phyloP scores from a whole-genome alignment of 2,113 vertebrate species.

The Atherinomorus stipes region DNA sequence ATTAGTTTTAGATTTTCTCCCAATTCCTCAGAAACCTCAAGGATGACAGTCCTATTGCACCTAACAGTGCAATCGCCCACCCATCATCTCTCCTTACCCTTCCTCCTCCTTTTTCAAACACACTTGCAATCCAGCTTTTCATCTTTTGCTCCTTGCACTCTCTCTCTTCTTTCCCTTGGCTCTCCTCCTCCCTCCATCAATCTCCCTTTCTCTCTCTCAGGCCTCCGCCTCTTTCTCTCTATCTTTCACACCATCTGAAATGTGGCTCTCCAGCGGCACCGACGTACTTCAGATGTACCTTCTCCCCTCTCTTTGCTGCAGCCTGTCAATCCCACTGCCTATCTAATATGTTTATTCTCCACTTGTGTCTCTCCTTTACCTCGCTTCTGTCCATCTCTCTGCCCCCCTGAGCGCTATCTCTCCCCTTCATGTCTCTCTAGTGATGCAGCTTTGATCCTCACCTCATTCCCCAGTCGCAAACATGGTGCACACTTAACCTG shows the following conservation, averaged over 20 bases:
- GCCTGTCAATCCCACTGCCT: constrained; percentile 34
- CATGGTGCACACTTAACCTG: constrained; percentile 31
- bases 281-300: constrained; percentile 51
- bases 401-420: neutral
- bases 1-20: constrained; percentile 49
- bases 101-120: constrained; percentile 38
- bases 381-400: constrained; percentile 48
- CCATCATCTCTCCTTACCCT: constrained; percentile 41
- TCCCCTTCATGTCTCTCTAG: constrained; percentile 29
- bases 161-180: constrained; percentile 36
- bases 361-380: constrained; percentile 49
- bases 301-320: constrained; percentile 1
- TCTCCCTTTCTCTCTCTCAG: constrained; percentile 48
- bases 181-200: constrained; percentile 48
- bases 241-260: constrained; percentile 60
- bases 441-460: constrained; percentile 67
- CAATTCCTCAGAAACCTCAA: constrained; percentile 45
- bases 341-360: constrained; percentile 54
- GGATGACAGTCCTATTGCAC: constrained; percentile 60
- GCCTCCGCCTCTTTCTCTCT: constrained; percentile 38
- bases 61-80: constrained; percentile 60
- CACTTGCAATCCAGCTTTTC: constrained; percentile 58
- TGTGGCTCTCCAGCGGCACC: constrained; percentile 53
- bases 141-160: constrained; percentile 49
- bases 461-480: constrained; percentile 37